Conservation (phyloP, 2,888 invertebrate genomes). For the Ecliptopera silaceata region DNA sequence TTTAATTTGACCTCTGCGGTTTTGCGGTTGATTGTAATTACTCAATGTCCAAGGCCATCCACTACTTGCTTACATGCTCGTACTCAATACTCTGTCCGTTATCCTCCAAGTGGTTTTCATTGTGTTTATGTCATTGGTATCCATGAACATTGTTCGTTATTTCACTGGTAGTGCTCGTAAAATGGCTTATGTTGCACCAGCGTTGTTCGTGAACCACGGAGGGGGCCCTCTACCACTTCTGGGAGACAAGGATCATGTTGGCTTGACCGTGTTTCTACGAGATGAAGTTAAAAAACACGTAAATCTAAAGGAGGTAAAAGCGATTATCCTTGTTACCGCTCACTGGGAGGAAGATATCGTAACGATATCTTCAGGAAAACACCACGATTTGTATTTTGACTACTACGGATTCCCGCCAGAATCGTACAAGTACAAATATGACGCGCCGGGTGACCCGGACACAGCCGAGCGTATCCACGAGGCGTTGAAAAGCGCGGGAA, state of each 20-base stretch:
- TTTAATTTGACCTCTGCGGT: slow-evolving; percentile 22
- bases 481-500: slow-evolving; percentile 58
- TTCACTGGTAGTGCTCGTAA: slow-evolving; percentile 59
- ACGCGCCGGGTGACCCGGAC: slow-evolving; percentile 69
- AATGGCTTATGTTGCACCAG: slow-evolving; percentile 71
- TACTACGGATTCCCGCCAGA: slow-evolving; percentile 77
- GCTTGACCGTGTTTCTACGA: slow-evolving; percentile 64
- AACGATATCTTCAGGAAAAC: slow-evolving; percentile 70
- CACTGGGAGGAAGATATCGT: slow-evolving; percentile 74
- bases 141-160: slow-evolving; percentile 72
- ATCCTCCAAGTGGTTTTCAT: slow-evolving; percentile 68
- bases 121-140: slow-evolving; percentile 71
- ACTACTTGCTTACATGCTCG: slow-evolving; percentile 62
- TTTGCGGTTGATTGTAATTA: slow-evolving; percentile 35
- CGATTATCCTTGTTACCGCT: slow-evolving; percentile 73
- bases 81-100: slow-evolving; percentile 71
- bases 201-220: slow-evolving; percentile 75
- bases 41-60: slow-evolving; percentile 39
- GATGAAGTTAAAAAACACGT: slow-evolving; percentile 69
- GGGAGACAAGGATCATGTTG: slow-evolving; percentile 68
- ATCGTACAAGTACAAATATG: slow-evolving; percentile 70
- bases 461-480: slow-evolving; percentile 62
- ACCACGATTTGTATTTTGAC: slow-evolving; percentile 72
- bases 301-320: slow-evolving; percentile 65
- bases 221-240: slow-evolving; percentile 74